Evolutionary conservation across 1,140 invertebrate species (phyloP), one percentile per base, ranked within the genome.

Genomic region (Bombus superbus): DNA sequence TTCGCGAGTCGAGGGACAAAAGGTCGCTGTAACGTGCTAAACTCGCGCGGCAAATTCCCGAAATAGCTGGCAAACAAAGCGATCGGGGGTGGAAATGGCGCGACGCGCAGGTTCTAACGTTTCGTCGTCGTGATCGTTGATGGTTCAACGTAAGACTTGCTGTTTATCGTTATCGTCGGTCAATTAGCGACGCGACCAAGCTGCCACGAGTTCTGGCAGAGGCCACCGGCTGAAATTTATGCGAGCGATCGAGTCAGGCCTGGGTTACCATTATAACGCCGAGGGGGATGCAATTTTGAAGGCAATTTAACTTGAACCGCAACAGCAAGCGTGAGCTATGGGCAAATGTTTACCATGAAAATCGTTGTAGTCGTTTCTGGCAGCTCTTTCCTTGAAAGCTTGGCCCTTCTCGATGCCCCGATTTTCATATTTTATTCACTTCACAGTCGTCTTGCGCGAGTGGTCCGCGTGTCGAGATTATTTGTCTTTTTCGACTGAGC

Each of bases 251-350:
- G 83, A 75, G 77, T 66, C 82, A 59, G 76, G 72, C 83, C 76
- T 8, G 40, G 47, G 76, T 85, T 85, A 82, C 77, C 87, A 68
- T 78, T 83, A 83, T 77, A 69, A 83, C 75, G 62, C 62, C 77
- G 71, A 68, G 83, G 82, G 86, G 77, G 68, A 84, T 83, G 90
- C 90, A 91, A 90, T 91, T 91, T 91, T 91, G 84, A 90, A 91
- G 90, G 90, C 89, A 91, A 91, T 91, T 91, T 91, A 91, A 91
- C 90, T 91, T 91, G 87, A 90, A 88, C 84, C 83, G 81, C 90
- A 89, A 69, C 77, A 78, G 77, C 89, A 78, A 85, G 76, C 89
- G 80, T 84, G 81, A 88, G 84, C 87, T 85, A 85, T 62, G 78
- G 83, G 84, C 81, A 89, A 90, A 90, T 91, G 87, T 91, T 91